phyloP scores from a whole-genome alignment of 2,797 vertebrate species.

The Myoxocephalus aenaeus region DNA sequence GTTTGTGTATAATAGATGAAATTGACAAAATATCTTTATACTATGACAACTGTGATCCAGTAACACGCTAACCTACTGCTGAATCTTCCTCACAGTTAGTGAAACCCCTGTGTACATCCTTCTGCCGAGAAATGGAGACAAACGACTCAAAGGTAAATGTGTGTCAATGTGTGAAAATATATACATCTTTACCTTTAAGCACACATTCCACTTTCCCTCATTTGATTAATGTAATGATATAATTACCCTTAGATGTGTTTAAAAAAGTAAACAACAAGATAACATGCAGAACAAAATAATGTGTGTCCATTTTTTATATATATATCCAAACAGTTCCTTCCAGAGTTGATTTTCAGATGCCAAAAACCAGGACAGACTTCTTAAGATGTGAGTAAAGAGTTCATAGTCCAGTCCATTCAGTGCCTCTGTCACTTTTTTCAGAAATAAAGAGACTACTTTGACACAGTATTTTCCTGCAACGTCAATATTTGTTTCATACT shows the following conservation, averaged over 20 bases:
- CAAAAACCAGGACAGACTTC: conserved; percentile 82
- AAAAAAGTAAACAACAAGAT: not conserved
- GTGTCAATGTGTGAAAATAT: not conserved
- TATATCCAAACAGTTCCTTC: conserved; percentile 69
- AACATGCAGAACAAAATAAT: not conserved
- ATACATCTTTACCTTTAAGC: not conserved
- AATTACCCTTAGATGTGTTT: not conserved
- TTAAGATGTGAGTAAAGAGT: conserved; percentile 81
- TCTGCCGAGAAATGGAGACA: conserved; percentile 81
- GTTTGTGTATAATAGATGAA: conserved; percentile 54
- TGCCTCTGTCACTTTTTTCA: not conserved
- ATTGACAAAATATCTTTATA: not conserved
- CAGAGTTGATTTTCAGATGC: conserved; percentile 79
- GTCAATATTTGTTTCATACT: not conserved
- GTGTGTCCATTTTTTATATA: not conserved
- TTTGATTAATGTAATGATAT: not conserved
- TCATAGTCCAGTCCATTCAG: not conserved
- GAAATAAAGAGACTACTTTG: not conserved
- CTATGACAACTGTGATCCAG: not conserved
- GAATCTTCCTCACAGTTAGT: conserved; percentile 70
- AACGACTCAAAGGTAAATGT: conserved; percentile 77
- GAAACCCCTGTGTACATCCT: conserved; percentile 84
- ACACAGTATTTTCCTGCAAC: not conserved
- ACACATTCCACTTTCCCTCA: not conserved
- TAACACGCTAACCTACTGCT: not conserved